Evolutionary conservation across 1,140 invertebrate genomes (phyloP), one percentile per base, ranked within the genome.

Genomic region (Batillaria attramentaria): DNA sequence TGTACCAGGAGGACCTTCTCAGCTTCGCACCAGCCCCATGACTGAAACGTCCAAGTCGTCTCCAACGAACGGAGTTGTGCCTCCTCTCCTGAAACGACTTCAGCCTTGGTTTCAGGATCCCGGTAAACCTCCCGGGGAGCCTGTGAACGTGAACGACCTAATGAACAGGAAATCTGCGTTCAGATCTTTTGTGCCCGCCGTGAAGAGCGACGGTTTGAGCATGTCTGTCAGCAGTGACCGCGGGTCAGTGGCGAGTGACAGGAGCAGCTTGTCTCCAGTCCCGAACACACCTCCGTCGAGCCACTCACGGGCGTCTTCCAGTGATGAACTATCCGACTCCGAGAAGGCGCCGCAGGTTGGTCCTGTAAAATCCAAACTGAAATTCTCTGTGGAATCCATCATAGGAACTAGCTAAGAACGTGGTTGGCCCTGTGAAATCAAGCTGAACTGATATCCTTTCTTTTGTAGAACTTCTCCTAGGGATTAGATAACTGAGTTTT

Each of bases 371-470:
- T 41, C 75, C 18, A 50, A 37, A 39, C 70, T 84, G 16, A 84
- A 84, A 46, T 84, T 84, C 62, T 84, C 83, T 1, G 81, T 84
- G n/a, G 83, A 79, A 37, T 82, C 83, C 39, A 80, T 84, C 33
- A 82, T 84, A 24, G 80, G 78, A 31, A 79, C 75, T 8, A 42
- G n/a, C 18, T 70, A 42, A 70, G 20, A 6, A 62, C 6, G 46
- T 13, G 8, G 28, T 28, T 16, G 57, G 20, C n/a, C 31, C 31
- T 62, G 57, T 62, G 46, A 50, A 50, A 50, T 10, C 10, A 24
- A 50, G 46, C 10, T 24, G 24, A 24, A 50, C 46, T 50, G 10
- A 13, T 50, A 24, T 50, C 10, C 24, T 10, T 50, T 10, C 24
- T 10, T 50, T 10, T 24, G 46, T 50, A 13, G 10, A 13, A 13